Evolutionary conservation across 2,888 invertebrate species (phyloP), one percentile per base, ranked within the genome.

Genomic region (Lycocerus yunnanus): DNA sequence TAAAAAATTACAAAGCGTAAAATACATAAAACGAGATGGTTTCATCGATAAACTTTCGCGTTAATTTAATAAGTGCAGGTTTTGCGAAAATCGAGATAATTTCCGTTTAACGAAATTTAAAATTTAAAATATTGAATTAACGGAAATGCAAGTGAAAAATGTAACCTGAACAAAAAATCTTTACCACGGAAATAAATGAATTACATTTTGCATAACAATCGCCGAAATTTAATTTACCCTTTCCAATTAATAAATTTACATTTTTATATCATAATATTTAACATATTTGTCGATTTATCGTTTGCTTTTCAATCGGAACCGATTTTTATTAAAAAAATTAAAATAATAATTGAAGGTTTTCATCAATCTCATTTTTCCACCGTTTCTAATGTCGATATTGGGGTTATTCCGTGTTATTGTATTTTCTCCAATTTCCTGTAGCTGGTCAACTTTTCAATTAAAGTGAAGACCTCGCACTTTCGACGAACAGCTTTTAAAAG

Each of bases 101-200:
- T 66, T 60, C 18, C 43, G 59, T 69, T 68, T 66, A 43, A 73
- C 60, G 43, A 58, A 60, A 18, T 69, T 73, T 58, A 16, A 58
- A 60, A 18, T 69, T 73, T 58, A 16, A 58, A 69, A 60, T 24
- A 24, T 16, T 63, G 4, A 58, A 65, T 65, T 73, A 73, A 68
- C 11, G 20, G 15, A 61, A 43, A 58, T 68, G 15, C 14, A 66
- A 16, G n/a, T 24, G n/a, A 15, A 13, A n/a, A 21, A 65, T 13
- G 27, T 14, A 14, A 63, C 15, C 6, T 66, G 27, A 43, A 58
- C 60, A 10, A 15, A 60, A 60, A 16, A 15, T 60, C 16, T 60
- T 60, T 14, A 13, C 15, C 18, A 10, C 60, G 15, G 10, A 13
- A 16, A 60, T 16, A 60, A 16, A 11, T 16, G 16, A 10, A 60